Evolutionary conservation across 2,797 vertebrate genomes (phyloP).

Genomic region (Huso huso): DNA sequence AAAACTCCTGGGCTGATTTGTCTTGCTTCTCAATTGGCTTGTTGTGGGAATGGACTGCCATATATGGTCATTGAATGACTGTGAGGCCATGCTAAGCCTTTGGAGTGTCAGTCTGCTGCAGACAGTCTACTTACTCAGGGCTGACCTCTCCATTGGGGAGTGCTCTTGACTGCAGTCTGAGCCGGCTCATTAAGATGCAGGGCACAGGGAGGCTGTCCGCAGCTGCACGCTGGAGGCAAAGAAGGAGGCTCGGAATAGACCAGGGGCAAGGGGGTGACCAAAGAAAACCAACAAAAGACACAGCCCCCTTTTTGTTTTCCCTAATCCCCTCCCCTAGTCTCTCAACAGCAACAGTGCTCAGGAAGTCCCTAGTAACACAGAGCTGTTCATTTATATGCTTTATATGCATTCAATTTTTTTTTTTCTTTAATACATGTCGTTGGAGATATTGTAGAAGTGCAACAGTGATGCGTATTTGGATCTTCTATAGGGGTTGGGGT

Average conservation of each 20-base stretch:
- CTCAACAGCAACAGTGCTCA: conserved; percentile 21
- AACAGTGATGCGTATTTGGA: no score
- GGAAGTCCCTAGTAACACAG: no score
- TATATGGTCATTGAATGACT: conserved; percentile 31
- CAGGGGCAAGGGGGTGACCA: conserved; percentile 58
- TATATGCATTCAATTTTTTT: no score
- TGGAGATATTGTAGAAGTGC: no score
- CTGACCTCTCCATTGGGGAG: conserved; percentile 57
- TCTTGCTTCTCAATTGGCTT: conserved; percentile 34
- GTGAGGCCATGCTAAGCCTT: conserved; percentile 24
- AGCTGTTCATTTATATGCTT: no score
- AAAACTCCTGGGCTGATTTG: conserved; percentile 40
- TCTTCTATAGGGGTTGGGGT: no score
- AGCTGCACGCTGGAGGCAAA: conserved; percentile 74
- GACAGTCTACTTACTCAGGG: conserved; percentile 17
- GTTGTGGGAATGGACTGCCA: conserved; percentile 27
- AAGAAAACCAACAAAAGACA: conserved; percentile 69
- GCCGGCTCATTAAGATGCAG: conserved; percentile 74
- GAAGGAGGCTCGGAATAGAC: conserved; percentile 56
- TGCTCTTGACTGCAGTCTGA: conserved; percentile 44
- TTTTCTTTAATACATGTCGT: no score
- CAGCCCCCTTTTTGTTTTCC: conserved; percentile 51
- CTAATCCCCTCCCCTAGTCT: conserved; percentile 64
- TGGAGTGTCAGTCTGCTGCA: conserved; percentile 13
- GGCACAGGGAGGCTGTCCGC: conserved; percentile 60